phyloP scores from a whole-genome alignment of 23 tunicate species.

The Halocynthia roretzi region DNA sequence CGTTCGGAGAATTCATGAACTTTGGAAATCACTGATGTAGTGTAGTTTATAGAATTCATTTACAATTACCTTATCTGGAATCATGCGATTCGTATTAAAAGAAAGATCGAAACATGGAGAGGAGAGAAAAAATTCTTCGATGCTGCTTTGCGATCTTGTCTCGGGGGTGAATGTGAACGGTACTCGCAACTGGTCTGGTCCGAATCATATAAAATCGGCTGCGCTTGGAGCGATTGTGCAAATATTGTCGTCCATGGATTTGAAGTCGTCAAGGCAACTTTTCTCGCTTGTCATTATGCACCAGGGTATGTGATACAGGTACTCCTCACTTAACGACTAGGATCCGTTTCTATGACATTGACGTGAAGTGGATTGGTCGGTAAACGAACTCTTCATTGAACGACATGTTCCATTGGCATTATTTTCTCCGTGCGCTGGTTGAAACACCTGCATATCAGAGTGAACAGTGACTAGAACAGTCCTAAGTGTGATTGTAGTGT shows the following conservation, averaged over 20 bases:
- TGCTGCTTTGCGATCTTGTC: conserved; percentile 23
- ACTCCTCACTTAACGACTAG: background rate
- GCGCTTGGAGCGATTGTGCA: conserved; percentile 33
- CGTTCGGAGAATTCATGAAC: too few relatives aligned
- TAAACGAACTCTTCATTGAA: too few relatives aligned
- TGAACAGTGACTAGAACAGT: too few relatives aligned
- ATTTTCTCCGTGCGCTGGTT: too few relatives aligned
- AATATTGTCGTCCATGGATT: conserved; percentile 26
- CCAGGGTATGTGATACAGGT: conserved; percentile 29
- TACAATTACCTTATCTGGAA: background rate
- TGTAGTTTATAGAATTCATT: too few relatives aligned
- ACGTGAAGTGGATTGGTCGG: too few relatives aligned
- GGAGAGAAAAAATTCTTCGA: conserved; percentile 35
- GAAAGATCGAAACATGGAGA: conserved; percentile 30
- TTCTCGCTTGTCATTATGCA: conserved; percentile 42
- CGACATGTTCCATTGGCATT: too few relatives aligned
- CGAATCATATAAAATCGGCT: conserved; percentile 34
- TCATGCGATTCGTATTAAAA: background rate
- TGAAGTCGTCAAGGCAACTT: conserved; percentile 11
- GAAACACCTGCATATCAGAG: too few relatives aligned
- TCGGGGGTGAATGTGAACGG: conserved; percentile 46
- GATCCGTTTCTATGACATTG: too few relatives aligned
- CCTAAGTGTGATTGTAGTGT: too few relatives aligned
- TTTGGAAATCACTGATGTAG: too few relatives aligned
- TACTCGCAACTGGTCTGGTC: conserved; percentile 43